Evolutionary conservation across 2,888 invertebrate species (phyloP).

Genomic region (Rhagonycha fulva): DNA sequence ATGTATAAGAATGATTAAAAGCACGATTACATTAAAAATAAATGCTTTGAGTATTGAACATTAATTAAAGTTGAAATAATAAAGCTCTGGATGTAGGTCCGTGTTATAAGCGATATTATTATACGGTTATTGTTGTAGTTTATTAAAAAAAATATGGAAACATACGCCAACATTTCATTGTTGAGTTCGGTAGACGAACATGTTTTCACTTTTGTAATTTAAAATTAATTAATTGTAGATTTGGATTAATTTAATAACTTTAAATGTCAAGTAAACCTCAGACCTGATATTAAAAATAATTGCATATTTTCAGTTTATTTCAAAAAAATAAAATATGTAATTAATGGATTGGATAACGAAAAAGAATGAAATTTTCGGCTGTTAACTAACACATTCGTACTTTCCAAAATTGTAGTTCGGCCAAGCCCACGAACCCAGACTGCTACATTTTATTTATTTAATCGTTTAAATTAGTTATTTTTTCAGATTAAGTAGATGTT

Average conservation of each 20-base stretch:
- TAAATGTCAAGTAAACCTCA: background rate
- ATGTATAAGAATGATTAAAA: conserved; percentile 10
- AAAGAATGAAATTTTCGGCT: background rate
- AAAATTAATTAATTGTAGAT: background rate
- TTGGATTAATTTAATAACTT: background rate
- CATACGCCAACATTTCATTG: background rate
- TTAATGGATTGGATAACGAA: background rate
- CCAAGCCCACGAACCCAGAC: conserved; percentile 24
- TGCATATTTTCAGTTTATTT: background rate
- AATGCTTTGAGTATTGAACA: conserved; percentile 17
- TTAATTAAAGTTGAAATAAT: conserved; percentile 27
- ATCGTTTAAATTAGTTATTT: conserved; percentile 29
- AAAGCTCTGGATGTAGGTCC: conserved; percentile 9
- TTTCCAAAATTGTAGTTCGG: conserved; percentile 23
- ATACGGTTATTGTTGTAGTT: conserved; percentile 9
- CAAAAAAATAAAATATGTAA: background rate
- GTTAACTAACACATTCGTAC: background rate
- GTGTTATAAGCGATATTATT: conserved; percentile 20
- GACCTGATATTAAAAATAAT: background rate
- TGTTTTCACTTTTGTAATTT: background rate
- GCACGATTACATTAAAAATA: conserved; percentile 23
- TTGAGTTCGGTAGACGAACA: background rate
- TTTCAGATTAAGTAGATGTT: conserved; percentile 25
- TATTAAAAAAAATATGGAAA: conserved; percentile 17
- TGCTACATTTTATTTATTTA: conserved; percentile 28